phyloP scores from a whole-genome alignment of 2,113 vertebrate genomes.

The Spilogale gracilis region DNA sequence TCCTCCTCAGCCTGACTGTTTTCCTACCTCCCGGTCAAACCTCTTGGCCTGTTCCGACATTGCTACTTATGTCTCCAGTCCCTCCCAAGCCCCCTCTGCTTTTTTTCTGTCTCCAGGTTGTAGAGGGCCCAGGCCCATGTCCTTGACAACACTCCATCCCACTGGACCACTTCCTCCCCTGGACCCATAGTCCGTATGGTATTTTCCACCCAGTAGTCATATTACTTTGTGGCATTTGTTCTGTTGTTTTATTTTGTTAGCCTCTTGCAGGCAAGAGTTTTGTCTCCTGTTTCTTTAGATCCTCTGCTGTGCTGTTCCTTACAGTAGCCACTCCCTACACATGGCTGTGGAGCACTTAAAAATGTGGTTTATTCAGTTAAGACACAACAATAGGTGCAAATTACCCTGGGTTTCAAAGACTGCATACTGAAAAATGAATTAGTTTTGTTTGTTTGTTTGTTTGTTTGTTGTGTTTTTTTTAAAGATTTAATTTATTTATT shows the following conservation, averaged over 20 bases:
- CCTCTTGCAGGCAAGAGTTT: background rate
- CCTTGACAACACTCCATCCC: background rate
- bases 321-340: background rate
- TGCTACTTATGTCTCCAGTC: background rate
- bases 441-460: background rate
- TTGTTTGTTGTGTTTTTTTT: too few relatives aligned
- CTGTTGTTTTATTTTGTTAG: constrained; percentile 18
- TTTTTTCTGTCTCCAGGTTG: background rate
- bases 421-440: background rate
- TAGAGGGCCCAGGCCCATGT: background rate
- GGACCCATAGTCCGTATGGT: background rate
- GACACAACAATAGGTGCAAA: background rate
- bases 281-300: background rate
- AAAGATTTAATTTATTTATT: too few relatives aligned
- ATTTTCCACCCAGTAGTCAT: background rate
- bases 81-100: background rate
- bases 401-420: background rate
- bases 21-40: background rate
- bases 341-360: background rate
- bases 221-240: background rate
- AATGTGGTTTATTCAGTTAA: background rate
- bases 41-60: background rate
- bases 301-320: background rate
- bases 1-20: background rate
- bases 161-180: background rate